These are phyloP conservation scores for Sciaenops ocellatus DNA, from an alignment of 2,797 vertebrate genomes.

Conservation along the genomic window DNA sequence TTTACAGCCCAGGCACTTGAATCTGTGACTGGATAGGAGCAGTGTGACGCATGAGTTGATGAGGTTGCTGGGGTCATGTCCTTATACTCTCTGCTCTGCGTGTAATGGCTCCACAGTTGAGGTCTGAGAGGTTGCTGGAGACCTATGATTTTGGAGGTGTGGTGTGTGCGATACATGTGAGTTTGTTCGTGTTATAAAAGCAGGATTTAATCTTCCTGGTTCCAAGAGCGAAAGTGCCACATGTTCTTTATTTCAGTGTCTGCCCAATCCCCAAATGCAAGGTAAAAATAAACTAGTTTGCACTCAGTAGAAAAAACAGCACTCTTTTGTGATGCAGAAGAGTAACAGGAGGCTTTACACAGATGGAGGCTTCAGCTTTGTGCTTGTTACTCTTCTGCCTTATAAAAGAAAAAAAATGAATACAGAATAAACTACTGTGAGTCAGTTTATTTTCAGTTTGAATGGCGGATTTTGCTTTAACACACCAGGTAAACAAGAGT, in stretches of 20 bases:
- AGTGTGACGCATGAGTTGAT: too few species aligned
- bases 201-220: conserved; percentile 15
- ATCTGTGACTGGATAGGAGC: too few species aligned
- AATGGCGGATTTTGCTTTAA: background rate
- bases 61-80: too few species aligned
- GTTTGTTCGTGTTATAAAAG: too few species aligned
- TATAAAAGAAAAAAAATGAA: conserved; percentile 1
- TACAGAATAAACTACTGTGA: background rate
- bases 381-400: background rate
- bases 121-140: too few species aligned
- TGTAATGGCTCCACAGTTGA: too few species aligned
- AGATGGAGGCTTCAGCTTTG: background rate
- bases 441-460: background rate
- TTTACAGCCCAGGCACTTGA: too few species aligned
- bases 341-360: background rate
- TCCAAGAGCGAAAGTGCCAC: background rate
- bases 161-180: too few species aligned
- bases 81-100: too few species aligned
- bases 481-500: background rate
- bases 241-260: conserved; percentile 1
- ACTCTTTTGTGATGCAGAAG: conserved; percentile 3
- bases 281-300: conserved; percentile 13
- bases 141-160: conserved; percentile 20
- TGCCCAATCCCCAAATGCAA: background rate
- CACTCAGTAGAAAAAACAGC: background rate